Base-by-base conservation (phyloP, 1,140 invertebrate genomes). In the Orius insidiosus region DNA sequence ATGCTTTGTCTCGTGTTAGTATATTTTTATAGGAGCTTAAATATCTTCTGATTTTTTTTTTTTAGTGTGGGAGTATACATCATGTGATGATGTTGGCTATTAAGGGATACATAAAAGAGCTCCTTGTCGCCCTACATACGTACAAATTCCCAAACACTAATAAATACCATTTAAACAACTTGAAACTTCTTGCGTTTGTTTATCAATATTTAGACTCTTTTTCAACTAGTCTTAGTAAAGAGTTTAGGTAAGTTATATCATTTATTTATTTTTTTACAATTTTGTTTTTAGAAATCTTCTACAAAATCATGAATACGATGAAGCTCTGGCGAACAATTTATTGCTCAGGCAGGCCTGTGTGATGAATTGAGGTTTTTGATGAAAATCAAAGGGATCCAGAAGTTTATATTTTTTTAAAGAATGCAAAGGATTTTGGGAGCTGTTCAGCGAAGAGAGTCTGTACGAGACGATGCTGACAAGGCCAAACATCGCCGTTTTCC, bases 291-390 rank as follows among this genome's bases (percentile, higher is more conserved):
- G 75, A 58, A 65, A 74, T 45, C 79, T 81, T 61, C 60, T 80
- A 48, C 64, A 69, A 33, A 72, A 72, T 50, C 78, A 78, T 63
- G 69, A 72, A 59, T 81, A 80, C 55, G 75, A 79, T 59, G 76
- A 81, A 60, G 64, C 71, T 24, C 59, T 74, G 54, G 75, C 75
- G 31, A 67, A 82, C 16, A 71, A 56, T 67, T 81, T 14, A 66
- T 69, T 53, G 67, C 68, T 56, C 67, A 74, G 65, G 67, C 71
- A n/a, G 67, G 68, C 47, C 63, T 75, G 11, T 76, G 72, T 71
- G 67, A 69, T 52, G 64, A 74, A 48, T 58, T 75, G 16, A 63
- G 71, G 51, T 67, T 72, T 38, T 61, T 81, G 50, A 67, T 71
- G 11, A 66, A 66, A 35, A 62, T 68, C 35, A 64, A 71, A 52